phyloP scores from a whole-genome alignment of 2,888 invertebrate species.

The Rhabditoides inermis region DNA sequence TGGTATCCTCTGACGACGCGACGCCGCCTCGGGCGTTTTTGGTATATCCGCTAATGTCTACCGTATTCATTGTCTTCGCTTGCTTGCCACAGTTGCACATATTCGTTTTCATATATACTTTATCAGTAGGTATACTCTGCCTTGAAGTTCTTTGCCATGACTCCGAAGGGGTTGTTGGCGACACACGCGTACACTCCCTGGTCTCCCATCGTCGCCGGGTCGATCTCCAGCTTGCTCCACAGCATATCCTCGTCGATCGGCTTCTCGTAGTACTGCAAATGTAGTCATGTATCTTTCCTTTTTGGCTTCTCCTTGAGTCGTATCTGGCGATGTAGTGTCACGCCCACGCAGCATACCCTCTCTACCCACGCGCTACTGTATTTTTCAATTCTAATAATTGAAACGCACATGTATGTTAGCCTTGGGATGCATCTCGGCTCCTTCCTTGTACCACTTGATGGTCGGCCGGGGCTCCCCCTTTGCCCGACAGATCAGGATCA shows the following conservation, averaged over 20 bases:
- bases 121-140: slow-evolving; percentile 48
- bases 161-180: slow-evolving; percentile 48
- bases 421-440: slow-evolving; percentile 71
- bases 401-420: slow-evolving; percentile 44
- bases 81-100: no score
- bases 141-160: slow-evolving; percentile 52
- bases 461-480: slow-evolving; percentile 80
- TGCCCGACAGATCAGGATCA: slow-evolving; percentile 82
- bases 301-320: not conserved
- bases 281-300: not conserved
- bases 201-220: slow-evolving; percentile 52
- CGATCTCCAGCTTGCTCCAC: slow-evolving; percentile 51
- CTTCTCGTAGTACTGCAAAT: slow-evolving; percentile 48
- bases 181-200: slow-evolving; percentile 50
- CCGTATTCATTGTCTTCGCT: no score
- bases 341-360: no score
- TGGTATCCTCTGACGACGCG: no score
- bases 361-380: slow-evolving; percentile 19
- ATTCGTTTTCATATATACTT: no score
- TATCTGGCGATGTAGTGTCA: not conserved
- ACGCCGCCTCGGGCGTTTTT: no score
- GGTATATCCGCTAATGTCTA: no score
- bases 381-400: not conserved
- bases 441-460: slow-evolving; percentile 91
- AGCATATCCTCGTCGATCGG: slow-evolving; percentile 39